A percentile compares a stretch with the other conserved stretches of the same genome.
Evolutionary conservation across 2,888 invertebrate species (phyloP).

Genomic region (Caenorhabditis macrosperma): DNA sequence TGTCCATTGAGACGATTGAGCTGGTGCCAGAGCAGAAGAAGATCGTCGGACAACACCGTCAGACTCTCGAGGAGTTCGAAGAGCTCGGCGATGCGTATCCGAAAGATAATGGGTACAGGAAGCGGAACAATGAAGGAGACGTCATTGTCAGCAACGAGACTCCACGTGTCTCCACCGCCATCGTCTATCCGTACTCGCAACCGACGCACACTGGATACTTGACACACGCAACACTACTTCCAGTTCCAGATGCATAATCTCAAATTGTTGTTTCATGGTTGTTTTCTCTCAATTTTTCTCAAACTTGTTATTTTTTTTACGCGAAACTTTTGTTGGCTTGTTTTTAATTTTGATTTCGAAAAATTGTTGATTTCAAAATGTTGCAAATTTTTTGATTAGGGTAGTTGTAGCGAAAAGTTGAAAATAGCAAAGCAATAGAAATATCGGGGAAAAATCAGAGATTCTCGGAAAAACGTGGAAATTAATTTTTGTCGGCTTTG

Average conservation of each 20-base stretch:
- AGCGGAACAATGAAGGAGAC: slow-evolving; percentile 16
- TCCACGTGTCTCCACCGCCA: slow-evolving; percentile 36
- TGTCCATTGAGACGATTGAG: slow-evolving; percentile 83
- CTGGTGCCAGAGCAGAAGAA: slow-evolving; percentile 71
- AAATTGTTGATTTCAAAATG: too few species aligned
- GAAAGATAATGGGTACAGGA: slow-evolving; percentile 4
- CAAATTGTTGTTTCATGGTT: slow-evolving; percentile 16
- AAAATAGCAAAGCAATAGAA: not conserved
- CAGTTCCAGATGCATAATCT: slow-evolving; percentile 31
- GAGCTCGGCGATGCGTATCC: slow-evolving; percentile 59
- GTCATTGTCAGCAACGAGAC: not conserved
- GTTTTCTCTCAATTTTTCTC: not conserved
- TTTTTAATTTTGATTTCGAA: too few species aligned
- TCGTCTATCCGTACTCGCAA: slow-evolving; percentile 84
- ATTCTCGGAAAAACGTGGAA: not conserved
- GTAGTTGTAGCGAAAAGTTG: not conserved
- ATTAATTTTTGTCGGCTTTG: slow-evolving; percentile 20
- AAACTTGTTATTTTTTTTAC: not conserved
- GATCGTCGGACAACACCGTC: slow-evolving; percentile 52
- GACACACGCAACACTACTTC: slow-evolving; percentile 90
- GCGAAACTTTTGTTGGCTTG: too few species aligned
- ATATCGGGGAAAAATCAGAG: not conserved
- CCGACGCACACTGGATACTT: slow-evolving; percentile 97
- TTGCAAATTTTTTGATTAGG: not conserved
- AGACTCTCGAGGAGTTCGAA: slow-evolving; percentile 67